Evolutionary conservation across 2,888 invertebrate genomes (phyloP).

Genomic region (Apamea sordens): DNA sequence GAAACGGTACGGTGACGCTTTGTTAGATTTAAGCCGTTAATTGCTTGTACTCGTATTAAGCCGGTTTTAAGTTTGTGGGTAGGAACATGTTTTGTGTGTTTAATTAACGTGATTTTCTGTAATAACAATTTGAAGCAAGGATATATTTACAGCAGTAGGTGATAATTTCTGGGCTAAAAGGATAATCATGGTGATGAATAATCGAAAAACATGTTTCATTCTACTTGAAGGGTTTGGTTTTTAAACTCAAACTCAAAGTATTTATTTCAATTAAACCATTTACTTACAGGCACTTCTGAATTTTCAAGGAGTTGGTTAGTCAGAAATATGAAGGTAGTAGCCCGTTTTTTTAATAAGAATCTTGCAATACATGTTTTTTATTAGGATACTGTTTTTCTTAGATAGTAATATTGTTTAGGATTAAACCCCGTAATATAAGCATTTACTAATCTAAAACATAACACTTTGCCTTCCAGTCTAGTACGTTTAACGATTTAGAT

Average conservation of each 20-base stretch:
- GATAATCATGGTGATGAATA: background rate
- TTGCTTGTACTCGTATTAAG: slow-evolving; percentile 21
- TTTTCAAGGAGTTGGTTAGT: background rate
- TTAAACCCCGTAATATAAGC: background rate
- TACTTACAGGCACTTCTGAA: background rate
- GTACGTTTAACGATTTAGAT: background rate
- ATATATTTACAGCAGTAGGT: background rate
- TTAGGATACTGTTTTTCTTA: background rate
- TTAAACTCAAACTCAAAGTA: too few relatives aligned
- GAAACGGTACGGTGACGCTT: slow-evolving; percentile 19
- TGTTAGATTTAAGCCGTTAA: slow-evolving; percentile 46
- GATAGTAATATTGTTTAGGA: background rate
- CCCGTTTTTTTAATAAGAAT: background rate
- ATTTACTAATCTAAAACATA: background rate
- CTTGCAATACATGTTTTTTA: background rate
- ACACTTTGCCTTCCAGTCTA: background rate
- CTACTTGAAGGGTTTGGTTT: background rate
- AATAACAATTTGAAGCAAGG: background rate
- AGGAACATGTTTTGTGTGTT: slow-evolving; percentile 21
- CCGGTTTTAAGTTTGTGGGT: slow-evolving; percentile 9
- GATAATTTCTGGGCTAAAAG: background rate
- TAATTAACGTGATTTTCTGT: slow-evolving; percentile 1
- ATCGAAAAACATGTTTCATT: background rate
- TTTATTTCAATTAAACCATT: too few relatives aligned
- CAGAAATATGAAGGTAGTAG: background rate